Conservation (phyloP, 2,113 vertebrate species). For the Protomyctophum bolini region DNA sequence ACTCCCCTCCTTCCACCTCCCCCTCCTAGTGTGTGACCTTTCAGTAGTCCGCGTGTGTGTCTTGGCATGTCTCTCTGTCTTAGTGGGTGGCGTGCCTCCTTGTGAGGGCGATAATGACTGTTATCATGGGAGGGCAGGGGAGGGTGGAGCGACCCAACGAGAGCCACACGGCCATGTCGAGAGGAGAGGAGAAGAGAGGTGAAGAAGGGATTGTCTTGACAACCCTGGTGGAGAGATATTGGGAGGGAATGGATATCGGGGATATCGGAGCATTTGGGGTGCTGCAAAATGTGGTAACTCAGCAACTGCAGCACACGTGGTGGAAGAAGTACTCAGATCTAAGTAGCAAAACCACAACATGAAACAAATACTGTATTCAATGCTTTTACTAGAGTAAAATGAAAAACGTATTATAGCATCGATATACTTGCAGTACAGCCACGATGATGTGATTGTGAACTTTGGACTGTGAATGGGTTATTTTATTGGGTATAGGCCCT, state of each 20-base stretch:
- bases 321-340: no score
- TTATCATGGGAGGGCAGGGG: conserved; percentile 27
- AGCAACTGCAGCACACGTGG: neutral
- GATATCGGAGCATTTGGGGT: conserved; percentile 20
- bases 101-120: conserved; percentile 54
- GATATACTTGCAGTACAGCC: no score
- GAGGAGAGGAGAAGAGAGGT: conserved; percentile 6
- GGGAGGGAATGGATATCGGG: neutral
- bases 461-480: no score
- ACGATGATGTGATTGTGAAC: no score
- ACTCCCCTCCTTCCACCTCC: conserved; percentile 10
- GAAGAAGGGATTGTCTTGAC: conserved; percentile 10
- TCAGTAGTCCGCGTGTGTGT: conserved; percentile 13
- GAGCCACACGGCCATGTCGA: conserved; percentile 18
- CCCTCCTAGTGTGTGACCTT: conserved; percentile 54
- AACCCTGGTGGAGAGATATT: conserved; percentile 17
- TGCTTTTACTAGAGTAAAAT: no score
- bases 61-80: conserved; percentile 42
- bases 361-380: no score
- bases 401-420: no score
- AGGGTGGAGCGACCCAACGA: neutral
- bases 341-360: no score
- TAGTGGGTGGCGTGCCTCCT: conserved; percentile 40
- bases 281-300: no score
- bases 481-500: no score